Conservation (phyloP, 2,113 vertebrate genomes). For the Alethe diademata region DNA sequence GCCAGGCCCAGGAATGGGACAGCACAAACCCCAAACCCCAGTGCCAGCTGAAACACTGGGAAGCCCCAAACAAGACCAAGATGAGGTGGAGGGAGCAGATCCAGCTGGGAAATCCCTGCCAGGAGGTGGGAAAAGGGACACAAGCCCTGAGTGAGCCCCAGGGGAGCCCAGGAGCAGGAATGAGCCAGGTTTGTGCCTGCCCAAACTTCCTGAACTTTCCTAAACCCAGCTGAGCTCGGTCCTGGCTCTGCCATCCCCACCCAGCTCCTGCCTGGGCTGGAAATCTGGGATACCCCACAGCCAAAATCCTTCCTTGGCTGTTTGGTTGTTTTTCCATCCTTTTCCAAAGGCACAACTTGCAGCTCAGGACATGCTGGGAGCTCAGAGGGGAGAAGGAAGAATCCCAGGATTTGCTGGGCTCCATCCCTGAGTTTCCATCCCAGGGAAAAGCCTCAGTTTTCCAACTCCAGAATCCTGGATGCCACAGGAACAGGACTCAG, state of each 20-base stretch:
- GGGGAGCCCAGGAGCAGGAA: neutral
- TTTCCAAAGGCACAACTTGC: no score
- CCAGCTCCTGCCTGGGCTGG: neutral
- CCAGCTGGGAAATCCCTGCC: neutral
- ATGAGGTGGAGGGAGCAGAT: neutral
- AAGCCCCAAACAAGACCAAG: neutral
- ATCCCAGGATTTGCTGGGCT: neutral
- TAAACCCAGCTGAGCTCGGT: neutral
- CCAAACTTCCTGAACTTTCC: neutral
- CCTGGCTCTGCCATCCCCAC: neutral
- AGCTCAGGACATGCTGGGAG: neutral
- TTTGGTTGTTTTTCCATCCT: no score
- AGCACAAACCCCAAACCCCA: neutral
- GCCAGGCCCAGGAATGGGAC: rapidly evolving
- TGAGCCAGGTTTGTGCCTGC: rapidly evolving
- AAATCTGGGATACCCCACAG: neutral
- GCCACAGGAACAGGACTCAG: rapidly evolving
- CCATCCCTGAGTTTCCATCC: neutral
- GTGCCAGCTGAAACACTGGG: neutral
- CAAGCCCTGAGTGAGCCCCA: neutral
- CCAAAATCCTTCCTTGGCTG: neutral
- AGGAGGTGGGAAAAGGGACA: neutral
- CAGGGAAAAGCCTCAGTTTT: neutral
- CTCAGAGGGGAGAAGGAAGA: neutral
- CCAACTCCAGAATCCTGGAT: neutral